A percentile compares a stretch with the other conserved stretches of the same genome.
Evolutionary conservation across 1,140 invertebrate species (phyloP).

Genomic region (Delia radicum): DNA sequence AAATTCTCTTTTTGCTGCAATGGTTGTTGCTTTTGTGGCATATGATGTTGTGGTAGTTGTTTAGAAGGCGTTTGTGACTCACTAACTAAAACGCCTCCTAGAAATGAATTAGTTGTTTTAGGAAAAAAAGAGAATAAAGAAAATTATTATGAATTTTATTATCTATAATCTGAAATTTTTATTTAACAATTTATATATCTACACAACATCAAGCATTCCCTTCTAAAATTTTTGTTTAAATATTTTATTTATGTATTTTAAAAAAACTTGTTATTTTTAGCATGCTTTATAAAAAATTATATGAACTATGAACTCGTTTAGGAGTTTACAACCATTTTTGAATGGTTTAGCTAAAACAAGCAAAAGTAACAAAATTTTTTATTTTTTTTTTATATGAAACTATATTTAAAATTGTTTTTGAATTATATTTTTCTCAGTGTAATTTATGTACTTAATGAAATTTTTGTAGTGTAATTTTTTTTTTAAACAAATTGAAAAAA

Average conservation of each 20-base stretch:
- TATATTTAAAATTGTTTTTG: background rate
- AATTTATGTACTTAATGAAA: background rate
- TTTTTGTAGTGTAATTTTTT: too few species aligned
- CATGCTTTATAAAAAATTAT: background rate
- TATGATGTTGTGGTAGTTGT: conserved; percentile 4
- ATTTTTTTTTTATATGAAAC: background rate
- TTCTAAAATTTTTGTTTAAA: background rate
- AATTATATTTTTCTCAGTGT: background rate
- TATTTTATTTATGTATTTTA: background rate
- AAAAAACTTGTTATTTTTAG: background rate
- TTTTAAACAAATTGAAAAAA: too few species aligned
- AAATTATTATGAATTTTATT: too few species aligned
- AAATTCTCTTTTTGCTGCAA: conserved; percentile 18
- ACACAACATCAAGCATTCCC: conserved; percentile 28
- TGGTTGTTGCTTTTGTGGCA: conserved; percentile 16
- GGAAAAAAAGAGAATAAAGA: too few species aligned
- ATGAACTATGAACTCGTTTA: background rate
- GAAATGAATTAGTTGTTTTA: too few species aligned
- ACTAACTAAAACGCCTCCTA: conserved; percentile 33
- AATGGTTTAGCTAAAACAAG: background rate
- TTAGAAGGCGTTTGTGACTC: conserved; percentile 1
- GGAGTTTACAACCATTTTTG: background rate
- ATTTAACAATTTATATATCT: conserved; percentile 6
- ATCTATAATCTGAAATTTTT: too few species aligned
- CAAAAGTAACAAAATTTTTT: background rate